Evolutionary conservation across 2,888 invertebrate species (phyloP), one percentile per base, ranked within the genome.

Genomic region (Cryptus armator): DNA sequence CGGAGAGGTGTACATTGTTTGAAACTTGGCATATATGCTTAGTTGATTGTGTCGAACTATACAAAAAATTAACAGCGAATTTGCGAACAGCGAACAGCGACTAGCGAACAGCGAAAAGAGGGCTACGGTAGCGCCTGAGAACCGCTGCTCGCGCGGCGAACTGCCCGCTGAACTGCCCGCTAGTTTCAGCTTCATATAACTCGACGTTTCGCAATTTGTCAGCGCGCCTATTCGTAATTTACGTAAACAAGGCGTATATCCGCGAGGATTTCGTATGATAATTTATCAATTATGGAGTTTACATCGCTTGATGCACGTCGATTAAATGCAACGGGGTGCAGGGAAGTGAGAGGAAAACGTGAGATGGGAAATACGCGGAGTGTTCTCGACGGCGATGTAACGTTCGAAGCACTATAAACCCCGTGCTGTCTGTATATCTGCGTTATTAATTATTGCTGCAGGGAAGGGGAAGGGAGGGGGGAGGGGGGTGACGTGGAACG

Each of bases 401-500:
- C 12, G 16, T 70, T 37, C 7, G 71, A 37, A 43, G 53, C 37
- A n/a, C 56, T 66, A 46, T 19, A 68, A 37, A 37, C 37, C 37
- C 37, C 70, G 48, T 43, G 67, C 29, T 16, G 4, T 44, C 7
- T 24, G 66, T 78, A 64, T 44, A 78, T 75, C 71, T 71, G 82
- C 78, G 82, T 89, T 88, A 89, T 90, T 89, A 89, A 90, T 90
- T 89, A 90, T 90, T 86, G 77, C 74, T 68, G 72, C 81, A 9
- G 3, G 19, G 16, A 16, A 51, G n/a, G 7, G 53, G 16, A 0
- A 3, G 53, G n/a, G 51, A 24, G 81, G 80, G 74, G n/a, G n/a
- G 51, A 9, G 81, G 80, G 74, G 86, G 59, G 83, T 62, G 67
- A 84, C 77, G 85, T 66, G 76, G 76, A 64, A 77, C 79, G 80